Evolutionary conservation across 1,140 invertebrate genomes (phyloP).

Genomic region (Papilio xuthus): DNA sequence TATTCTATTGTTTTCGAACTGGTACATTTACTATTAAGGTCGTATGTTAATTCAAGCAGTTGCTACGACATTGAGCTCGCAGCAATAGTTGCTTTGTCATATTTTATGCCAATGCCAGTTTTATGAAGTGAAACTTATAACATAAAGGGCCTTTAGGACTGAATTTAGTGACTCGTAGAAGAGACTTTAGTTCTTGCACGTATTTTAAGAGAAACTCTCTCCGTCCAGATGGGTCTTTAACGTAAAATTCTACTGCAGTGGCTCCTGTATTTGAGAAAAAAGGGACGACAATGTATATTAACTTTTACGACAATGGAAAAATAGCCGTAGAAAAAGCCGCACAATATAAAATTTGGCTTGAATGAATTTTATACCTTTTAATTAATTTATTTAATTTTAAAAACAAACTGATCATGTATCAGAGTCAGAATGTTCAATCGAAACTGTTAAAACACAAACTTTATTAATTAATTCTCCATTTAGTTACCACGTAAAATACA

Average conservation of each 20-base stretch:
- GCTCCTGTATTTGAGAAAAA: no score
- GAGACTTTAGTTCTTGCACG: no score
- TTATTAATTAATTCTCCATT: background rate
- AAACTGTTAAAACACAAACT: conserved; percentile 1
- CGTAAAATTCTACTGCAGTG: no score
- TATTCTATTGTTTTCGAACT: background rate
- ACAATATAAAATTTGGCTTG: no score
- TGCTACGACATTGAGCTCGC: conserved; percentile 1
- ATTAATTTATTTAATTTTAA: no score
- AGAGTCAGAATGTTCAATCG: background rate
- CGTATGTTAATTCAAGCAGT: background rate
- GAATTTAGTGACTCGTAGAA: no score
- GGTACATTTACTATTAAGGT: conserved; percentile 4
- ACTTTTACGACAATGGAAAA: no score
- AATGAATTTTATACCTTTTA: background rate
- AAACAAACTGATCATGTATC: background rate
- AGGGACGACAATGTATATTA: no score
- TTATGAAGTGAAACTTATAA: background rate
- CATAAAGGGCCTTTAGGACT: no score
- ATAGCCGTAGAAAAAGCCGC: no score
- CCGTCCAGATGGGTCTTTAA: no score
- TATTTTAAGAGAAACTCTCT: no score
- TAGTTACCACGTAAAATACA: background rate
- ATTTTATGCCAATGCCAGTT: background rate
- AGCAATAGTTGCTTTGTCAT: background rate